Base-by-base conservation (phyloP, 2,797 vertebrate species). In the Gastrophryne carolinensis region DNA sequence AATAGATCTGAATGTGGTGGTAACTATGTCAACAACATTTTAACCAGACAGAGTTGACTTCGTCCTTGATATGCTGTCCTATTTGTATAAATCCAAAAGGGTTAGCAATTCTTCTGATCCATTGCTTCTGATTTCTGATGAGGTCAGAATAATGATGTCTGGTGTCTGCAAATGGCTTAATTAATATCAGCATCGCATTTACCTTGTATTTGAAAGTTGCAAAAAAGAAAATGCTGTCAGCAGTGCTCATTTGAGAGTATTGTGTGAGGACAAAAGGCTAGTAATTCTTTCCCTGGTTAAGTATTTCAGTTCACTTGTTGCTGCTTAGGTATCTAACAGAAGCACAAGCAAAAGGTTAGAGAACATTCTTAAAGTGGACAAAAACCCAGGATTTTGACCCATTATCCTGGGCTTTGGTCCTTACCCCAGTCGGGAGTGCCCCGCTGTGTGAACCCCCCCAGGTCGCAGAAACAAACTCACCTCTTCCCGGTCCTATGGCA, bases 21-120 rank as follows among this genome's bases (percentile, higher is more conserved):
- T 72, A 62, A 23, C 70, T 72, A 72, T 72, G 58, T 53, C 70
- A 72, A 72, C 70, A 63, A 44, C 23, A 63, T 37, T 47, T 50
- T 65, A 27, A 49, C 11, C 58, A 52, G 47, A 62, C 47, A 72
- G 63, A 35, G 12, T 35, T 62, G 29, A 30, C 21, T 72, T 53
- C 50, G 47, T 72, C 26, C 44, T 29, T 24, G 39, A 23, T 37
- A 72, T 24, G 13, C 10, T 58, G 53, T 72, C 34, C 21, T 32
- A 52, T 72, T 50, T 72, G 17, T 21, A 27, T 27, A 63, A 72
- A 49, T 9, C 2, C 0, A 30, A 54, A 54, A 63, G 21, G n/a
- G 35, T 63, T 34, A 29, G 26, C 5, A 5, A 49, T 49, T 29
- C 7, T 12, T 23, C 23, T 24, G 24, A 27, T 27, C 32, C 54